These are phyloP conservation scores for Sclerodermus sp. DNA, from an alignment of 2,888 invertebrate species.

Conservation along the genomic window DNA sequence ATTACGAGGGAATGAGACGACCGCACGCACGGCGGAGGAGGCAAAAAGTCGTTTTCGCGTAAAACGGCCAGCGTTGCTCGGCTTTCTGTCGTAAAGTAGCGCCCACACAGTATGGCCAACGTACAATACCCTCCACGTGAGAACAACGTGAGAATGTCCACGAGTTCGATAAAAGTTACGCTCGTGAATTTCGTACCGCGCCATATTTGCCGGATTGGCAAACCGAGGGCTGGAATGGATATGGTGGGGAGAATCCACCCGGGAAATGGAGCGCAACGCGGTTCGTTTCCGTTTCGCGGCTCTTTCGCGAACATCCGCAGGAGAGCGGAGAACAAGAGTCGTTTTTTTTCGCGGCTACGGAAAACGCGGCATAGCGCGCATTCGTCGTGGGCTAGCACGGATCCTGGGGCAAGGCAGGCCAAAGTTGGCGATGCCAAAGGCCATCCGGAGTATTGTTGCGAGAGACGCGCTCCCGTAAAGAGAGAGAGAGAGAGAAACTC, in stretches of 20 bases:
- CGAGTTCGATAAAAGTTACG: slow-evolving; percentile 35
- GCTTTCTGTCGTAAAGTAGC: slow-evolving; percentile 43
- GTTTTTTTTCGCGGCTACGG: too few species aligned
- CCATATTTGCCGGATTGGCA: too few species aligned
- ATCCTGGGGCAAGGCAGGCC: too few species aligned
- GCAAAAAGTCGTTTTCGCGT: slow-evolving; percentile 40
- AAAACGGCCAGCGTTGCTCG: slow-evolving; percentile 38
- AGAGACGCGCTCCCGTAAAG: not conserved
- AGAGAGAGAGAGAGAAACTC: too few species aligned
- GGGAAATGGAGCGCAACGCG: too few species aligned
- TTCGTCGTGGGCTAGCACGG: too few species aligned
- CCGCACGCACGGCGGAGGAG: slow-evolving; percentile 29
- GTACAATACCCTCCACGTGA: slow-evolving; percentile 16
- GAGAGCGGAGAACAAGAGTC: not conserved
- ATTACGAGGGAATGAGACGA: slow-evolving; percentile 32
- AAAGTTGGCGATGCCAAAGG: too few species aligned
- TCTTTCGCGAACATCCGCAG: too few species aligned
- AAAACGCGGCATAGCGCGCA: too few species aligned
- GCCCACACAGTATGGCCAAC: slow-evolving; percentile 31
- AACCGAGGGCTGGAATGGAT: too few species aligned
- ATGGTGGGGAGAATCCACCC: too few species aligned
- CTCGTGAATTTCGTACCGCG: slow-evolving; percentile 38
- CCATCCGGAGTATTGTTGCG: not conserved
- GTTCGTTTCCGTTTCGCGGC: too few species aligned
- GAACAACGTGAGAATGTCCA: slow-evolving; percentile 38